phyloP scores from a whole-genome alignment of 2,113 vertebrate species.

The Formicarius rufipectus region DNA sequence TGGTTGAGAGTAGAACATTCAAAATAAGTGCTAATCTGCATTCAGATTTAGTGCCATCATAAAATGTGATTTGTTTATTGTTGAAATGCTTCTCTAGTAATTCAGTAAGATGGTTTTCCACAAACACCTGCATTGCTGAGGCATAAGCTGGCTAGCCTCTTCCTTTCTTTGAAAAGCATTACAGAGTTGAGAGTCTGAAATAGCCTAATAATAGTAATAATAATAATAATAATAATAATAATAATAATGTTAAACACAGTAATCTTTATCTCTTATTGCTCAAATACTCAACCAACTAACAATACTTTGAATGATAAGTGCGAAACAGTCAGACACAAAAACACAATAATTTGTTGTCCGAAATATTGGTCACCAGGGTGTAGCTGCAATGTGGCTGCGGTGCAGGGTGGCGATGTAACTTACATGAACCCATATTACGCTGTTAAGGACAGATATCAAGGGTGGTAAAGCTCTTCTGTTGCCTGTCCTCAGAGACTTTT shows the following conservation, averaged over 20 bases:
- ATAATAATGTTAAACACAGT: not conserved
- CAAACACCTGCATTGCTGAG: not conserved
- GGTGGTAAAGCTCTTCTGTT: not conserved
- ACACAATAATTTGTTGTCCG: not conserved
- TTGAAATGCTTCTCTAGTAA: not conserved
- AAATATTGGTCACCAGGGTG: not conserved
- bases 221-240: not conserved
- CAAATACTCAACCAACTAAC: not conserved
- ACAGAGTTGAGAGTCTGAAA: not conserved
- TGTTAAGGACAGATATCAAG: not conserved
- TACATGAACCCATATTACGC: rapidly evolving
- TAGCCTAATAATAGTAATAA: not conserved
- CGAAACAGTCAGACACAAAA: not conserved
- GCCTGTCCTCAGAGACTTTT: not conserved
- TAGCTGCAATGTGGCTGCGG: rapidly evolving
- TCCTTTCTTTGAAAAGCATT: not conserved
- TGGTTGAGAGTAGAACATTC: not conserved
- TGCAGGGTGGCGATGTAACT: rapidly evolving
- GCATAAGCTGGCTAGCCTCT: not conserved
- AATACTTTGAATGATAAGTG: not conserved
- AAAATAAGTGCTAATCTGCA: not conserved
- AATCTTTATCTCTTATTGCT: not conserved
- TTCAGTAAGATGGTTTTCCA: not conserved
- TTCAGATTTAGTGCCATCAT: not conserved
- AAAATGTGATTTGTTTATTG: not conserved